phyloP scores from a whole-genome alignment of 2,113 vertebrate genomes.

The Gasterosteus aculeatus region DNA sequence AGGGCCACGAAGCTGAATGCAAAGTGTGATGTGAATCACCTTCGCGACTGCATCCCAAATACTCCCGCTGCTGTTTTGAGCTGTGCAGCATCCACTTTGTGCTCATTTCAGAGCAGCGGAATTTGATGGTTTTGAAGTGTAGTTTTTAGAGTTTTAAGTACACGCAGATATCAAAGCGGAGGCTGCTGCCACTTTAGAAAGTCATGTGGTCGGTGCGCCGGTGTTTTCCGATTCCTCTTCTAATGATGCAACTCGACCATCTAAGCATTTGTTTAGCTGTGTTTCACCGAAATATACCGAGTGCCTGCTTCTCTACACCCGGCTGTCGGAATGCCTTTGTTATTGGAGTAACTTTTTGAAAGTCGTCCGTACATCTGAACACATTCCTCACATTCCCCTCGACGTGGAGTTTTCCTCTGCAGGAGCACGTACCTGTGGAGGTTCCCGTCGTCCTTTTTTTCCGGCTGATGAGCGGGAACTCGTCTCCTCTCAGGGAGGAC shows the following conservation, averaged over 20 bases:
- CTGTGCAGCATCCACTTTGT: neutral
- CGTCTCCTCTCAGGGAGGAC: neutral
- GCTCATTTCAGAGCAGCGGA: neutral
- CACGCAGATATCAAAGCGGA: neutral
- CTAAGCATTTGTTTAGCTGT: too few relatives aligned
- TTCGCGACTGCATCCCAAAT: neutral
- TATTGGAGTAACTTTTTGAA: neutral
- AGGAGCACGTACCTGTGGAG: conserved; percentile 47
- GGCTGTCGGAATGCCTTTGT: too few relatives aligned
- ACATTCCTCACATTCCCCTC: conserved; percentile 29
- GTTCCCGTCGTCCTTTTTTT: conserved; percentile 10
- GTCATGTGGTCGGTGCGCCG: too few relatives aligned
- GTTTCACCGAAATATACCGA: too few relatives aligned
- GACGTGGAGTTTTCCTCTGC: neutral
- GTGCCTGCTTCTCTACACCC: neutral
- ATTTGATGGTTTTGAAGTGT: neutral
- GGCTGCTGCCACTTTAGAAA: too few relatives aligned
- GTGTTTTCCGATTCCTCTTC: too few relatives aligned
- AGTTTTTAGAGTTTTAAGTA: neutral
- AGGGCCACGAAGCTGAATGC: neutral
- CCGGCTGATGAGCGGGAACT: conserved; percentile 14
- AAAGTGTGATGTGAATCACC: neutral
- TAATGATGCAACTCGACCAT: too few relatives aligned
- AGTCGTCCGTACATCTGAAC: neutral
- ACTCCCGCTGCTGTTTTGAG: neutral